Base-by-base conservation (phyloP, 1,140 invertebrate genomes). In the Gonatopus flavifemur region DNA sequence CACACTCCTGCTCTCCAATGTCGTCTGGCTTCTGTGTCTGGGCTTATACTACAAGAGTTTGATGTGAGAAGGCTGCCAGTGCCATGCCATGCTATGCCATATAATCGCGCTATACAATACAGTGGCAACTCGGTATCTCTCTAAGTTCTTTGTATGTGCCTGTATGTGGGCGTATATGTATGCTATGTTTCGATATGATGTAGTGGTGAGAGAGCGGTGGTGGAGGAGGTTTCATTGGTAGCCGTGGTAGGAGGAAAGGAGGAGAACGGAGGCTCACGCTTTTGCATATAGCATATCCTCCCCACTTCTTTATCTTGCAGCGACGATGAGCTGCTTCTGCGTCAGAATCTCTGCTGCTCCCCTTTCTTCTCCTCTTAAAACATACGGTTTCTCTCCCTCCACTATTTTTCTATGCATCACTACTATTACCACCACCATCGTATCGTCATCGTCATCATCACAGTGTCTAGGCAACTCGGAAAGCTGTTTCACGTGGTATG, bases 21-120 rank as follows among this genome's bases (percentile, higher is more conserved):
- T 69, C 69, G 64, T 61, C 60, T 62, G 61, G 62, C 53, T 57
- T 55, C 52, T n/a, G n/a, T n/a, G n/a, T n/a, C n/a, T n/a, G n/a
- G n/a, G n/a, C n/a, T n/a, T n/a, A n/a, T n/a, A n/a, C n/a, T n/a
- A n/a, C n/a, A n/a, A n/a, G 66, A 58, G 61, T 67, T 64, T 64
- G 58, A 66, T 55, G 61, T 50, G 52, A 58, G 46, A 57, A 59
- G 51, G 57, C 53, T 52, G 54, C n/a, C n/a, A n/a, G n/a, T n/a
- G n/a, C n/a, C n/a, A n/a, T n/a, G n/a, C n/a, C n/a, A n/a, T n/a
- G n/a, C n/a, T n/a, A n/a, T n/a, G n/a, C n/a, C n/a, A n/a, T n/a
- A n/a, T n/a, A n/a, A n/a, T n/a, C n/a, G n/a, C n/a, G n/a, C n/a
- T n/a, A n/a, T n/a, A n/a, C n/a, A n/a, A n/a, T n/a, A 41, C 46